A percentile compares a stretch with the other conserved stretches of the same genome.
These are phyloP conservation scores for Stomatorhinus walkeri DNA, from an alignment of 2,797 vertebrate genomes.

Conservation along the genomic window DNA sequence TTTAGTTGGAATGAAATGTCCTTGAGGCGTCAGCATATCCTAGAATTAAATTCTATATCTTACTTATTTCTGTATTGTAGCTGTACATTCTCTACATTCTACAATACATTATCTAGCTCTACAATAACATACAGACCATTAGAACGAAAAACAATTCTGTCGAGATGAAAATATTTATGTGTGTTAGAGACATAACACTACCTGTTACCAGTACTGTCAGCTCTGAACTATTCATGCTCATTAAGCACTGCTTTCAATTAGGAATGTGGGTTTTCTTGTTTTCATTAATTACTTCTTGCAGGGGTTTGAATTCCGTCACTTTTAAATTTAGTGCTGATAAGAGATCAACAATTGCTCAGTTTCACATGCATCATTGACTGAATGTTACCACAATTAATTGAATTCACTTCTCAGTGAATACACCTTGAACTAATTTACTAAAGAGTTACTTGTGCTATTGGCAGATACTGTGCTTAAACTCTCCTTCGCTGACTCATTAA, in stretches of 20 bases:
- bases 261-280: neutral
- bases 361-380: neutral
- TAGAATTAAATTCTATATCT: neutral
- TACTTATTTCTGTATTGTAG: neutral
- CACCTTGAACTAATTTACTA: neutral
- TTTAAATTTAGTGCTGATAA: neutral
- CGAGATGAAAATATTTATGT: neutral
- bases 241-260: neutral
- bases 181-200: neutral
- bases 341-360: neutral
- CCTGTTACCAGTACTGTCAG: neutral
- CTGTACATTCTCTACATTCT: neutral
- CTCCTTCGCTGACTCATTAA: neutral
- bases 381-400: neutral
- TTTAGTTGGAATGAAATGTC: neutral
- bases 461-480: neutral
- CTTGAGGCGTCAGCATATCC: neutral
- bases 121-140: neutral
- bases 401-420: neutral
- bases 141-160: neutral
- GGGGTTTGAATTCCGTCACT: neutral
- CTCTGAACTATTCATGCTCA: neutral
- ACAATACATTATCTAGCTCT: too few species aligned
- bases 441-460: neutral
- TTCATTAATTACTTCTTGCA: neutral